These are phyloP conservation scores for Rhinolophus ferrumequinum DNA, from an alignment of 2,113 vertebrate species.

Conservation along the genomic window DNA sequence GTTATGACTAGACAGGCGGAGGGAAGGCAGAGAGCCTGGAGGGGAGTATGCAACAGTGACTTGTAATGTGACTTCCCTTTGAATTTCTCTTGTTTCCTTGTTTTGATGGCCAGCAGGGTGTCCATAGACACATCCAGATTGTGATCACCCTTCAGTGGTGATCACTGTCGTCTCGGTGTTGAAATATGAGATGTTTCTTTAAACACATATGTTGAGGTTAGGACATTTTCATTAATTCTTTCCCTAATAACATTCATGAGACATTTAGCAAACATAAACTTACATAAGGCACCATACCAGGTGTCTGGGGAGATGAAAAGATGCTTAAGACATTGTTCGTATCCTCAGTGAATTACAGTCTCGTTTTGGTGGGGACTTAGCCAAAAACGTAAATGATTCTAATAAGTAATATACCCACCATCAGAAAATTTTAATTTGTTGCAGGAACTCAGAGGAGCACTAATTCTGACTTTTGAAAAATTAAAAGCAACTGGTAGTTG, in stretches of 20 bases:
- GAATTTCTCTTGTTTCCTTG: background rate
- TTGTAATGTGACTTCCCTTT: background rate
- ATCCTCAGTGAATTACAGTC: background rate
- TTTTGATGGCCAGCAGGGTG: background rate
- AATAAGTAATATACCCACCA: background rate
- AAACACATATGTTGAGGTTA: background rate
- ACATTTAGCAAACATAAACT: conserved; percentile 20
- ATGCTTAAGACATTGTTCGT: background rate
- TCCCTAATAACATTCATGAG: background rate
- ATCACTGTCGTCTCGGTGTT: background rate
- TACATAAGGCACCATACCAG: background rate
- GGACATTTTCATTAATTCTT: background rate
- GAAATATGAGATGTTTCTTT: conserved; percentile 37
- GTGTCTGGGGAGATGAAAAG: background rate
- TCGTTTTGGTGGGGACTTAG: background rate
- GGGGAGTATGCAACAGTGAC: background rate
- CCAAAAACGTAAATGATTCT: conserved; percentile 13
- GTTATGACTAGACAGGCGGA: background rate
- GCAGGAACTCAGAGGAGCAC: background rate
- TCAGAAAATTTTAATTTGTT: background rate
- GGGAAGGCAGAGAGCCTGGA: background rate
- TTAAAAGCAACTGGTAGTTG: background rate
- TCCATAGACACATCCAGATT: background rate
- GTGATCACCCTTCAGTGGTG: background rate
- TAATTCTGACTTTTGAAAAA: background rate